phyloP scores from a whole-genome alignment of 2,113 vertebrate species.

The Corydoras sp. region DNA sequence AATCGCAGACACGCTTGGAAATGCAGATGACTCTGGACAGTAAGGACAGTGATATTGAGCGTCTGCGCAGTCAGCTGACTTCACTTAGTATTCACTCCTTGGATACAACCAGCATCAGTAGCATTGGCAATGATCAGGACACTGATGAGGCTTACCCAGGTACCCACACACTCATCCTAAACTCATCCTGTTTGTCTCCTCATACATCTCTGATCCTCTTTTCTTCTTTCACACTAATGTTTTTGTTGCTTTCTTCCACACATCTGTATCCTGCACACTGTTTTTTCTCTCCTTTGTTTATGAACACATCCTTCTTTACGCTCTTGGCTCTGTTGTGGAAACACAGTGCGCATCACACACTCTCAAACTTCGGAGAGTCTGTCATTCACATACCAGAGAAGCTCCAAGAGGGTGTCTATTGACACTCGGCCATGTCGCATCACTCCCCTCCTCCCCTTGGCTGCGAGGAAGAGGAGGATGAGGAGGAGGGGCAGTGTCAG shows the following conservation, averaged over 20 bases:
- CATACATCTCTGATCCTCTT: no score
- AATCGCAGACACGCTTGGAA: constrained; percentile 85
- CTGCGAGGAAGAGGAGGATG: constrained; percentile 70
- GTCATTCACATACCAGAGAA: constrained; percentile 93
- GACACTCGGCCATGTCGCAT: constrained; percentile 80
- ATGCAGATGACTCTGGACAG: constrained; percentile 95
- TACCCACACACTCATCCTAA: constrained; percentile 46
- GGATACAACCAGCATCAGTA: constrained; percentile 87
- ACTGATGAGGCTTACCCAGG: constrained; percentile 83
- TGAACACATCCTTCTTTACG: constrained; percentile 25
- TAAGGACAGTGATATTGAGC: constrained; percentile 96
- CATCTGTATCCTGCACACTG: no score
- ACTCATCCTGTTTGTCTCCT: no score
- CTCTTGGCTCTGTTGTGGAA: constrained; percentile 34
- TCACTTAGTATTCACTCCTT: constrained; percentile 80
- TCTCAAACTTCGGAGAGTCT: constrained; percentile 89
- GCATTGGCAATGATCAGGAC: constrained; percentile 78
- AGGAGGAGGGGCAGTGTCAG: constrained; percentile 36
- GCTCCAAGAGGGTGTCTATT: constrained; percentile 87
- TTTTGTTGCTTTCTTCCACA: no score
- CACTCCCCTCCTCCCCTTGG: constrained; percentile 70
- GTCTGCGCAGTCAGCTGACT: constrained; percentile 86
- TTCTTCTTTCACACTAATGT: no score
- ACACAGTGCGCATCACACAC: constrained; percentile 86
- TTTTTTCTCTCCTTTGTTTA: constrained; percentile 47